Evolutionary conservation across 2,888 invertebrate genomes (phyloP), one percentile per base, ranked within the genome.

Genomic region (Saturnia pavonia): DNA sequence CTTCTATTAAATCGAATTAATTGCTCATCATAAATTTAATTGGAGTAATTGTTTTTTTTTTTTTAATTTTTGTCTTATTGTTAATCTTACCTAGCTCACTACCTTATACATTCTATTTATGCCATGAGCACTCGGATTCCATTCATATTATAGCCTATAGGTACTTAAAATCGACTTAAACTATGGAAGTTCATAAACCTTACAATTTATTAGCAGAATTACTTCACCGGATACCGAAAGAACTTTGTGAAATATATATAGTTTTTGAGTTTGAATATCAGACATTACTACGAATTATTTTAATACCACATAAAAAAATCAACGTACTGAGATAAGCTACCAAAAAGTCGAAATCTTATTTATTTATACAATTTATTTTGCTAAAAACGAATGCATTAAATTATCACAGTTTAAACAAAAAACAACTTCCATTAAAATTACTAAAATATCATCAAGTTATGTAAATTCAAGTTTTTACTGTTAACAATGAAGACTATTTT

Each of bases 381-480:
- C 54, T 54, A 22, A n/a, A n/a, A 54, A 54, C 8, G 12, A 60
- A 60, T 60, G 57, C 27, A 60, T 11, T 22, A 54, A 60, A 27
- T 60, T 27, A 25, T 27, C 27, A 60, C 12, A 27, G 2, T 60
- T 25, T 27, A 60, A 27, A 60, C 8, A 22, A n/a, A n/a, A 22
- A 14, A 27, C 12, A 25, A 14, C 14, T 14, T 27, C 14, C 12
- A 12, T 57, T 25, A 14, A 60, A 25, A 14, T 27, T 1, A 60
- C 57, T 60, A 25, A 54, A 22, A 60, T 27, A 60, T 27, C 57
- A 27, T 14, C 14, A 27, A 27, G 3, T 57, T 11, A n/a, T 25
- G 25, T 57, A 22, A 57, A 57, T 25, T 57, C 57, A 57, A 57
- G 57, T 60, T 54, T 54, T 54, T 54, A 54, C 54, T 54, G 54